Evolutionary conservation across 2,113 vertebrate genomes (phyloP).

Genomic region (Andinoacara biseriatus): DNA sequence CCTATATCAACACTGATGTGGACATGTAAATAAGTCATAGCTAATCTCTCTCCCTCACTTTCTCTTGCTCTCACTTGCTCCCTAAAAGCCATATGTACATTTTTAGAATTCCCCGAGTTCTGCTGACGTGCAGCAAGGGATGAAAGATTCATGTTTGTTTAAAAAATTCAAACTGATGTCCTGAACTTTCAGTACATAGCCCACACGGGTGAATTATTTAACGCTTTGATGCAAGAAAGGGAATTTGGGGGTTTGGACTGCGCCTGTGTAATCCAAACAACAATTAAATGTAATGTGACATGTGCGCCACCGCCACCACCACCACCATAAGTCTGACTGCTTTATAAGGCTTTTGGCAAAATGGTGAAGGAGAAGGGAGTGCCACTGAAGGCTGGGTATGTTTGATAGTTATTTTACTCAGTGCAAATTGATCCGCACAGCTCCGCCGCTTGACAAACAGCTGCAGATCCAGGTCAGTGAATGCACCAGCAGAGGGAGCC

Average conservation of each 20-base stretch:
- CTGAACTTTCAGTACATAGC: constrained; percentile 74
- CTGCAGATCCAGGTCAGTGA: constrained; percentile 35
- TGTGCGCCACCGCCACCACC: no score
- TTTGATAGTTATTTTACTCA: background rate
- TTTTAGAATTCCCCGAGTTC: constrained; percentile 75
- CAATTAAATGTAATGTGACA: background rate
- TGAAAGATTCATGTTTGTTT: constrained; percentile 80
- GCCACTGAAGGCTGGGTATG: background rate
- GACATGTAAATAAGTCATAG: constrained; percentile 76
- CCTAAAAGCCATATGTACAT: constrained; percentile 65
- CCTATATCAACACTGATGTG: constrained; percentile 64
- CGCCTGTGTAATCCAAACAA: constrained; percentile 44
- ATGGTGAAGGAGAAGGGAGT: background rate
- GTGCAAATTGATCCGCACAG: background rate
- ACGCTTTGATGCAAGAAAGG: constrained; percentile 54
- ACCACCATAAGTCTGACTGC: background rate
- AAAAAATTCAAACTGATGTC: constrained; percentile 82
- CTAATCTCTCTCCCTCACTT: constrained; percentile 35
- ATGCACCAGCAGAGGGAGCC: constrained; percentile 77
- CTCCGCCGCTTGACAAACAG: background rate
- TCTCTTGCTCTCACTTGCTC: constrained; percentile 23
- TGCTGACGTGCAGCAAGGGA: constrained; percentile 73
- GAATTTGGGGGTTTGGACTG: constrained; percentile 40
- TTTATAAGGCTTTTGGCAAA: background rate
- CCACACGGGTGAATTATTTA: constrained; percentile 76